phyloP scores from a whole-genome alignment of 2,797 vertebrate genomes.

The Phrynocephalus guinanensis region DNA sequence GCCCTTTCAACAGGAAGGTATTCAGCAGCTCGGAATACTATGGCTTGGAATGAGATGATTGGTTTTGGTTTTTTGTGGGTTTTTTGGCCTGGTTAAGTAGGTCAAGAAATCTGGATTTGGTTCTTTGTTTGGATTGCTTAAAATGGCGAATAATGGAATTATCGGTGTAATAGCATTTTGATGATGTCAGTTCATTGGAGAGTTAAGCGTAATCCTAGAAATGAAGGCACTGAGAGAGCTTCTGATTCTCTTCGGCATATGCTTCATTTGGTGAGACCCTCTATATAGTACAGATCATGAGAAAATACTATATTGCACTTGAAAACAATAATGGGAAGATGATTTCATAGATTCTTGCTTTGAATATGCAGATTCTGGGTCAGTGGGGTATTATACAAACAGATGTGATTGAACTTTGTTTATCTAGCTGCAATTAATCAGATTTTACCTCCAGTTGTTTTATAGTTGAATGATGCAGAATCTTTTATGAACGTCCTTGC shows the following conservation, averaged over 20 bases:
- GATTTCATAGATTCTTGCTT: conserved; percentile 16
- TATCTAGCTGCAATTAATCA: background rate
- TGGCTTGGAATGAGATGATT: conserved; percentile 18
- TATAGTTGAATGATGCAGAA: background rate
- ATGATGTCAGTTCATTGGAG: conserved; percentile 88
- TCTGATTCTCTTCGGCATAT: conserved; percentile 86
- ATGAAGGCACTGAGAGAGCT: conserved; percentile 72
- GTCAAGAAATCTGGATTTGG: conserved; percentile 51
- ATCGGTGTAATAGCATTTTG: conserved; percentile 41
- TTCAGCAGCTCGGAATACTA: conserved; percentile 7
- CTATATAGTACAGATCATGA: conserved; percentile 4
- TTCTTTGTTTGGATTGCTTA: conserved; percentile 7
- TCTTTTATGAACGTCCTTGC: background rate
- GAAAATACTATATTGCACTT: background rate
- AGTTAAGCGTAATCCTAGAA: conserved; percentile 79
- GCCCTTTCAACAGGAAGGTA: background rate
- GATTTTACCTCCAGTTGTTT: background rate
- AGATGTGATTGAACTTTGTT: background rate
- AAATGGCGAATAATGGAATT: conserved; percentile 48
- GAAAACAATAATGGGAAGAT: background rate
- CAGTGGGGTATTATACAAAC: background rate
- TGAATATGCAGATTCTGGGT: conserved; percentile 16
- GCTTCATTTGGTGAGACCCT: conserved; percentile 73
- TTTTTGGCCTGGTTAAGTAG: conserved; percentile 34
- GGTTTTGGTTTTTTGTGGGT: too few species aligned